Evolutionary conservation across 1,140 invertebrate species (phyloP), one percentile per base, ranked within the genome.

Genomic region (Brachionus angularis): DNA sequence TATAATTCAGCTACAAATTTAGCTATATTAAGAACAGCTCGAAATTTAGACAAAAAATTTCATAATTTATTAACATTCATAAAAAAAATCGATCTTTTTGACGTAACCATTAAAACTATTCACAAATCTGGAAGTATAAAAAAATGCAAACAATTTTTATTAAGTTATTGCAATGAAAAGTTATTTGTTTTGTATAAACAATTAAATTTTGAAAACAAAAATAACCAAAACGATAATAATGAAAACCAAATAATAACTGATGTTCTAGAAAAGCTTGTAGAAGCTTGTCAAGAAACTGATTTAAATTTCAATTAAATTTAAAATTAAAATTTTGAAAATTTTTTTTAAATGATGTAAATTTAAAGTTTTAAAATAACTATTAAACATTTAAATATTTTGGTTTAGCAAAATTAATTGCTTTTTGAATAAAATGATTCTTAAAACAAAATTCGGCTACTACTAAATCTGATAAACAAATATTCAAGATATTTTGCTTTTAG

Each of bases 121-220:
- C 47, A 46, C 29, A 50, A 47, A 23, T 67, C 62, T 10, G 62
- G 62, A 8, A 67, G 62, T 16, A 50, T 67, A 18, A 31, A 34
- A 46, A 67, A 67, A 23, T 67, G 62, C 21, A 67, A 67, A 47
- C 31, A 67, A 7, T 67, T 50, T 21, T 29, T 67, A 42, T 23
- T 67, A 18, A 23, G 16, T 7, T 50, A 67, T 14, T 67, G 62
- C 16, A 50, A 16, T 5, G 8, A 47, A 23, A 7, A 14, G 14
- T 34, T 67, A 18, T 42, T 67, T 23, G 39, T 27, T 14, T 23
- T 58, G 2, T 58, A 58, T 39, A 16, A n/a, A n/a, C n/a, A n/a
- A n/a, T n/a, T n/a, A n/a, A n/a, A n/a, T n/a, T n/a, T n/a, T n/a
- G n/a, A n/a, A n/a, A n/a, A n/a, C n/a, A 18, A 58, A 39, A 23